These are phyloP conservation scores for Prenolepis imparis DNA, from an alignment of 2,888 invertebrate genomes.

Conservation along the genomic window DNA sequence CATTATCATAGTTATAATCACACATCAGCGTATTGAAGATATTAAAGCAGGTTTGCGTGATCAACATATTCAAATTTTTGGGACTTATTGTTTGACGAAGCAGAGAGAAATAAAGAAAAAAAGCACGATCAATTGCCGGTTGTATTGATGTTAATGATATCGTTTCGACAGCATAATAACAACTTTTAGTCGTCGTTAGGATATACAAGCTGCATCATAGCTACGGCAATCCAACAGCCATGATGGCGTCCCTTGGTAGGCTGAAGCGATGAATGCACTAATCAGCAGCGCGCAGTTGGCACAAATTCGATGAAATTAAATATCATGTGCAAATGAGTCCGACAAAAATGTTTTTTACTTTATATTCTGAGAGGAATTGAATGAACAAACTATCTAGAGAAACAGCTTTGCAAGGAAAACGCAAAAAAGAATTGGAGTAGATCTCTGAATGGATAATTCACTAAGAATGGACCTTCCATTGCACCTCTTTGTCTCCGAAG, in stretches of 20 bases:
- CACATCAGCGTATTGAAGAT: background rate
- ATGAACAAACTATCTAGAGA: background rate
- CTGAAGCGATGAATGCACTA: conserved; percentile 36
- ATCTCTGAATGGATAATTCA: conserved; percentile 44
- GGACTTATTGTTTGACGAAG: background rate
- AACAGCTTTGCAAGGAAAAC: background rate
- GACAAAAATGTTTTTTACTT: conserved; percentile 20
- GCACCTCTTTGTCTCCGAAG: background rate
- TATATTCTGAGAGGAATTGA: conserved; percentile 2
- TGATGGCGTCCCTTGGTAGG: background rate
- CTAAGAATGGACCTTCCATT: background rate
- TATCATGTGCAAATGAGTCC: conserved; percentile 17
- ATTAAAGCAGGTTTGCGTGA: background rate
- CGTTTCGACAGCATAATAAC: background rate
- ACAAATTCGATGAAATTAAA: conserved; percentile 48
- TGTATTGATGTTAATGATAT: conserved; percentile 30
- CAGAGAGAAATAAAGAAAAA: background rate
- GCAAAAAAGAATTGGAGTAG: conserved; percentile 22
- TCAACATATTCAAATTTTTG: conserved; percentile 3
- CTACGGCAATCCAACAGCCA: background rate
- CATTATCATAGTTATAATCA: conserved; percentile 1
- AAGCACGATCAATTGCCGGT: background rate
- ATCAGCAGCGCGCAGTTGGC: conserved; percentile 26
- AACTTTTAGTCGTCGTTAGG: background rate
- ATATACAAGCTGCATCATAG: background rate